Evolutionary conservation across 2,888 invertebrate genomes (phyloP), one percentile per base, ranked within the genome.

Genomic region (Ormyrus pomaceus): DNA sequence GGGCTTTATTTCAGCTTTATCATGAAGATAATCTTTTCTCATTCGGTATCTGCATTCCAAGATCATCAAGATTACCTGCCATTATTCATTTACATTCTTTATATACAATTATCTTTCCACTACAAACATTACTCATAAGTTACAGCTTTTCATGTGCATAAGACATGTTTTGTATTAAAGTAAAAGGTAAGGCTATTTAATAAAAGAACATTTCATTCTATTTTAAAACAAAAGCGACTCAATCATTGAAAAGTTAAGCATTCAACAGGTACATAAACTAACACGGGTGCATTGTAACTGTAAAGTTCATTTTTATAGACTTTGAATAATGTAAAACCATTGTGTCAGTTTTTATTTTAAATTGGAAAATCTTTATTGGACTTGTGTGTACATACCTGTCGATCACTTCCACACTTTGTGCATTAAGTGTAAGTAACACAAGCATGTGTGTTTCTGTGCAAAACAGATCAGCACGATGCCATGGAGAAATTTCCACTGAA

Each of bases 401-500:
- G 34, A 75, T 71, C 34, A 79, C 51, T 73, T 65, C 65, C 61
- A 73, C 59, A 65, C 46, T 61, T 55, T 68, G 45, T 72, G 77
- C 64, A 70, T 9, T 62, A 59, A 76, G 19, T 80, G 79, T 75
- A 76, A 80, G 76, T 80, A 81, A 82, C 55, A 58, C 51, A 58
- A 79, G 82, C 80, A 82, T 80, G 76, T 82, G 45, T 82, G 76
- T 82, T 80, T 82, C 65, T 82, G 70, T 79, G 78, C 83, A 88
- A 89, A 88, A 75, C 80, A 82, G 82, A 80, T 82, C 75, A 80
- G 48, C 78, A 86, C 84, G 83, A 89, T 91, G 87, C 89, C 87
- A 95, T 95, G 95, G 95, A 95, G 93, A 95, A 94, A 91, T 94
- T 93, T 91, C 95, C 95, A 89, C 91, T 95, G 89, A 94, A 93